A percentile compares a stretch with the other conserved stretches of the same genome.
These are phyloP conservation scores for Panopea generosa DNA, from an alignment of 2,888 invertebrate species.

Conservation along the genomic window DNA sequence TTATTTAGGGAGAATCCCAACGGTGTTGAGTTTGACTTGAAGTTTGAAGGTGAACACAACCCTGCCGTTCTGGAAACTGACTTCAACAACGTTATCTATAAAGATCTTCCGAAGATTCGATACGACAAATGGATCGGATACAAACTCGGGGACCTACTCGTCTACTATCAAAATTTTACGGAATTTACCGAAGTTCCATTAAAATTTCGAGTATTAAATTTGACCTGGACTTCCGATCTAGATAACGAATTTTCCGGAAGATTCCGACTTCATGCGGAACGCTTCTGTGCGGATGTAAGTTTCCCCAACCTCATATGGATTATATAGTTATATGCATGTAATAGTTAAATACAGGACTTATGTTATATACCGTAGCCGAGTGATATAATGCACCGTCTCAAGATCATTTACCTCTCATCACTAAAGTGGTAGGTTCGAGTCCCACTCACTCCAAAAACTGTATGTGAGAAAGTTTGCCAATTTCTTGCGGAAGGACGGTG, in stretches of 20 bases:
- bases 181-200: conserved; percentile 69
- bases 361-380: no score
- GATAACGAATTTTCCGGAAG: conserved; percentile 57
- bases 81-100: conserved; percentile 60
- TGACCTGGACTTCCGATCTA: conserved; percentile 64
- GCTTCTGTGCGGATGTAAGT: conserved; percentile 73
- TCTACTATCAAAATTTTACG: conserved; percentile 66
- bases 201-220: conserved; percentile 70
- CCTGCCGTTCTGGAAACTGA: conserved; percentile 43
- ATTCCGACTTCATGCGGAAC: conserved; percentile 63
- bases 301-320: no score
- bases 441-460: no score
- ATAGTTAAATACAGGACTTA: no score
- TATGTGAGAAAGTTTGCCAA: no score
- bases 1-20: conserved; percentile 71
- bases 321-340: neutral
- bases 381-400: no score
- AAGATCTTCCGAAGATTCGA: conserved; percentile 59
- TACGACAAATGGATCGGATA: conserved; percentile 69
- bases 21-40: conserved; percentile 68
- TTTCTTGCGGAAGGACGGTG: no score
- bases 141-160: conserved; percentile 62
- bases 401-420: no score
- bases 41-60: conserved; percentile 69
- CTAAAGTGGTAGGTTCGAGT: no score